phyloP scores from a whole-genome alignment of 2,113 vertebrate species.

The Solea senegalensis region DNA sequence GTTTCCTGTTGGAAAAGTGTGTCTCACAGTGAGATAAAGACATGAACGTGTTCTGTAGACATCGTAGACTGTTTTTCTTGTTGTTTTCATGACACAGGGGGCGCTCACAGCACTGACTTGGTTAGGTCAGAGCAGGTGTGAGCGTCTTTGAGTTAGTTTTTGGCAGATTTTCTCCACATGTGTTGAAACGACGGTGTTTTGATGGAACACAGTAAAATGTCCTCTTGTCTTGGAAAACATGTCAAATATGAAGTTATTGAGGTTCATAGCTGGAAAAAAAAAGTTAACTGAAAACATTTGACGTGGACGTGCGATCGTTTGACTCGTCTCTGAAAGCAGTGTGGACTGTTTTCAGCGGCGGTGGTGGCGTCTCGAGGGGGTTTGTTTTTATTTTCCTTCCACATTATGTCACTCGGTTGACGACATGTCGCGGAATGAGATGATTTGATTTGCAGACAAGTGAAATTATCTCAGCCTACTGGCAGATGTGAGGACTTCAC shows the following conservation, averaged over 20 bases:
- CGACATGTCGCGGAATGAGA: conserved; percentile 2
- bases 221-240: no score
- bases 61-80: no score
- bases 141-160: no score
- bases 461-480: conserved; percentile 8
- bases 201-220: no score
- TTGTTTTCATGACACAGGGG: no score
- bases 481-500: conserved; percentile 1
- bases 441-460: conserved; percentile 24
- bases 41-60: no score
- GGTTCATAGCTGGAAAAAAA: conserved; percentile 2
- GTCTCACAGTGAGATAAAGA: no score
- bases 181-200: no score
- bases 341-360: conserved; percentile 5
- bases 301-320: neutral
- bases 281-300: neutral
- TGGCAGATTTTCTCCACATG: no score
- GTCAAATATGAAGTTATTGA: conserved; percentile 6
- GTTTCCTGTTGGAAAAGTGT: no score
- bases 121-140: no score
- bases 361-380: neutral
- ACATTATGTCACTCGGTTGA: conserved; percentile 1
- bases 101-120: no score
- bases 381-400: neutral
- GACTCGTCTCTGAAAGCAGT: neutral